Conservation (phyloP, 2,113 vertebrate genomes). For the human region DNA sequence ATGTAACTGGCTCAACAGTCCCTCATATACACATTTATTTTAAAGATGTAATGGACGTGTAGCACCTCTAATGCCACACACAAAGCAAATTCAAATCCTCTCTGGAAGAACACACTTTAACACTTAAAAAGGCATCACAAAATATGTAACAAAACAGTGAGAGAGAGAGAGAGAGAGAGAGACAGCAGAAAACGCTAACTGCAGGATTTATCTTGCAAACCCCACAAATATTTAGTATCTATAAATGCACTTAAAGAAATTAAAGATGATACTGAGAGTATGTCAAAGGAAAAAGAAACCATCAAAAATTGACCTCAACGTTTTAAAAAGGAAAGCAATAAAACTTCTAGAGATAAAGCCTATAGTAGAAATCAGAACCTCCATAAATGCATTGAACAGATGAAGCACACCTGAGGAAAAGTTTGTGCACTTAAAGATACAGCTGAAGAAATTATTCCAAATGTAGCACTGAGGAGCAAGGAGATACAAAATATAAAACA, state of each 20-base stretch:
- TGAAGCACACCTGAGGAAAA: not conserved
- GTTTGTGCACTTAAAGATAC: too few relatives aligned
- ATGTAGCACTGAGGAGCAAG: not conserved
- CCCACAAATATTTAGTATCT: not conserved
- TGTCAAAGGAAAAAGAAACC: not conserved
- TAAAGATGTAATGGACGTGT: not conserved
- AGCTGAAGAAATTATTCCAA: not conserved
- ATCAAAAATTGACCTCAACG: not conserved
- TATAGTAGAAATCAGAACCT: not conserved
- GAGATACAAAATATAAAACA: not conserved
- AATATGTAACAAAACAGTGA: not conserved
- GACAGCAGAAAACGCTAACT: not conserved
- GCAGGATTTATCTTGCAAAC: not conserved
- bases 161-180: not conserved
- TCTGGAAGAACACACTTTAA: not conserved
- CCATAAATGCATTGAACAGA: not conserved
- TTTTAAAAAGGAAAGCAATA: not conserved
- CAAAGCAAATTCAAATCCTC: not conserved
- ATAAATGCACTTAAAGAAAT: not conserved
- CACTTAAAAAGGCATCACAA: not conserved
- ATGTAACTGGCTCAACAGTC: not conserved
- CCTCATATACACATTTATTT: not conserved
- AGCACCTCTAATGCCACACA: not conserved
- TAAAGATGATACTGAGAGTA: not conserved
- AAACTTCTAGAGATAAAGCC: not conserved